Evolutionary conservation across 2,113 vertebrate species (phyloP), one percentile per base, ranked within the genome.

Genomic region (Tamias sibiricus): DNA sequence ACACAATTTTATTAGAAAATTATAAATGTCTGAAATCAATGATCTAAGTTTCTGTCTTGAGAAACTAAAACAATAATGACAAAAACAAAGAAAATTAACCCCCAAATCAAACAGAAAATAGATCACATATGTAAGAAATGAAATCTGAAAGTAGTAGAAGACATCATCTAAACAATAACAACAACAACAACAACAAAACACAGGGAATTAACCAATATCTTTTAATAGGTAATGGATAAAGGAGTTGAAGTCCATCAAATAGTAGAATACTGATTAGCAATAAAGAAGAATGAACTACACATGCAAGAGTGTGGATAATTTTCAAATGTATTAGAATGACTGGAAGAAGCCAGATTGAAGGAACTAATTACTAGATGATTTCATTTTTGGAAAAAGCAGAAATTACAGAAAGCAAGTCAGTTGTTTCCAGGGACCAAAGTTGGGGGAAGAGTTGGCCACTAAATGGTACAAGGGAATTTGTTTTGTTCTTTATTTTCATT

Each of bases 1-100:
- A 57, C 20, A 22, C 19, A 57, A 57, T 87, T 76, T 49, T 40
- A 49, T 87, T 75, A 87, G 28, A 64, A 94, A 93, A 87, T 32
- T 26, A 64, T 93, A 52, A 64, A 89, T 79, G 47, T 92, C n/a
- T 95, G 11, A 69, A 90, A 64, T 93, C 64, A 72, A 28, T 92
- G 1, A 80, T 64, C 75, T 49, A 88, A 64, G 32, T 89, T 91
- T 81, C n/a, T 6, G 88, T 32, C 57, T 72, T 69, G 17, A 79
- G 24, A 86, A 44, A 57, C 4, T 40, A 66, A 28, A 28, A 42
- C 40, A 62, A 87, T 0, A 85, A 26, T 19, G 30, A 62, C 20
- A 47, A 76, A 90, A 42, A 26, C 54, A 72, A 57, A 9, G 2
- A 17, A 90, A 93, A 85, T 88, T 80, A 85, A 85, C 80, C 59